Percentiles rank a stretch among this genome's conserved stretches.
Evolutionary conservation across 1,140 invertebrate species (phyloP).

Genomic region (Condylostylus longicornis): DNA sequence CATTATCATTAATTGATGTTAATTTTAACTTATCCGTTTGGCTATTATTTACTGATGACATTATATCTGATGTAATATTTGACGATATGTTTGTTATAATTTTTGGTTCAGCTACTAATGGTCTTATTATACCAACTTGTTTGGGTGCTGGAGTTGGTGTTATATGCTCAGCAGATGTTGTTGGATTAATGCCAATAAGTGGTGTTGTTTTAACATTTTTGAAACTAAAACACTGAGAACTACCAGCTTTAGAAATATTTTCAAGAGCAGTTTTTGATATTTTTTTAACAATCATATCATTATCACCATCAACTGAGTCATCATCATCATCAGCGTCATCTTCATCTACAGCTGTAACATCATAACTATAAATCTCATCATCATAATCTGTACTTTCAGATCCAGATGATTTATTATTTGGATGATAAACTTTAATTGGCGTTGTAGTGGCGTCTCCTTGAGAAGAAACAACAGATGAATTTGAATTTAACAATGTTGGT

Average conservation of each 20-base stretch:
- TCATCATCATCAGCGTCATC: conserved; percentile 22
- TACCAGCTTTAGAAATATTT: conserved; percentile 51
- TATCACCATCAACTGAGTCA: conserved; percentile 8
- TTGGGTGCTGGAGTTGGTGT: conserved; percentile 9
- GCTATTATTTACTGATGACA: no score
- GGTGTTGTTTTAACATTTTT: conserved; percentile 11
- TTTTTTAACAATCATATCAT: conserved; percentile 17
- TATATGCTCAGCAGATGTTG: conserved; percentile 11
- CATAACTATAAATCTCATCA: conserved; percentile 10
- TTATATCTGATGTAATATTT: no score
- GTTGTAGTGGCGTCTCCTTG: no score
- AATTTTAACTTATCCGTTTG: no score
- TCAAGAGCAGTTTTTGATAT: conserved; percentile 45
- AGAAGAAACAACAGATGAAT: no score
- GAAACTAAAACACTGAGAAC: conserved; percentile 45
- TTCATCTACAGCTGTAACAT: conserved; percentile 10
- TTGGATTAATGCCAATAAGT: conserved; percentile 19
- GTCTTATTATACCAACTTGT: conserved; percentile 26
- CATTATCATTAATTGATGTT: no score
- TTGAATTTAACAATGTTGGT: no score
- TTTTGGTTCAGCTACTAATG: conserved; percentile 11
- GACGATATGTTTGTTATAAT: conserved; percentile 6
- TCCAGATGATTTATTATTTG: background rate
- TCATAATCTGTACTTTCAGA: background rate
- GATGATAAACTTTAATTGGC: no score